phyloP scores from a whole-genome alignment of 2,113 vertebrate species.

The Parus major region DNA sequence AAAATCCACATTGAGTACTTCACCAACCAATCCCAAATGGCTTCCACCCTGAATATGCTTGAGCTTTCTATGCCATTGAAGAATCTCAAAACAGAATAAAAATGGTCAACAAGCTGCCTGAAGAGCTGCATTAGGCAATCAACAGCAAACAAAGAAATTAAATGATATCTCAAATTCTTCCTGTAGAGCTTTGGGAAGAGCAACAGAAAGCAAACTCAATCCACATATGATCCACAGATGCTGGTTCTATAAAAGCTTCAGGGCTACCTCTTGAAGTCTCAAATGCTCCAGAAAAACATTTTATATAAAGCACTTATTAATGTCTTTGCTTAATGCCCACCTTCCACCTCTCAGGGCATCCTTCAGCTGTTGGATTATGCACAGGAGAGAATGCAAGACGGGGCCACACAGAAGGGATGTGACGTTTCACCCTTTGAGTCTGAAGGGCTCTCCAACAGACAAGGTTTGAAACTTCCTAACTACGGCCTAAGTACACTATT shows the following conservation, averaged over 20 bases:
- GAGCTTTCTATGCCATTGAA: not conserved
- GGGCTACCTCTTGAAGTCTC: not conserved
- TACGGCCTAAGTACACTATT: not conserved
- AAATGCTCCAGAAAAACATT: not conserved
- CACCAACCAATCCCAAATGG: not conserved
- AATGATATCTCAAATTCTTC: not conserved
- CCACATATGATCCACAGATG: not conserved
- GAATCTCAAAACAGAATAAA: not conserved
- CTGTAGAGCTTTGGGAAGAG: not conserved
- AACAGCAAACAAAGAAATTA: not conserved
- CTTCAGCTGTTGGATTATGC: not conserved
- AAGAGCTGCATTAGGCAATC: not conserved
- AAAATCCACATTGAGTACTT: not conserved
- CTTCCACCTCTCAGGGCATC: not conserved
- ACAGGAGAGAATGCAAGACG: fast-evolving
- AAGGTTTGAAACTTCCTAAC: not conserved
- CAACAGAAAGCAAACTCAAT: not conserved
- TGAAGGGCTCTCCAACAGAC: not conserved
- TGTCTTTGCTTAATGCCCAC: not conserved
- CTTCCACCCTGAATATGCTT: not conserved
- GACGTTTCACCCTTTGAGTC: not conserved
- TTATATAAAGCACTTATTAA: not conserved
- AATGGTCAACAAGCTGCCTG: not conserved
- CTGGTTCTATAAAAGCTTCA: not conserved
- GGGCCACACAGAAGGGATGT: not conserved